Evolutionary conservation across 2,888 invertebrate genomes (phyloP), one percentile per base, ranked within the genome.

Genomic region (Panzeria rudis): DNA sequence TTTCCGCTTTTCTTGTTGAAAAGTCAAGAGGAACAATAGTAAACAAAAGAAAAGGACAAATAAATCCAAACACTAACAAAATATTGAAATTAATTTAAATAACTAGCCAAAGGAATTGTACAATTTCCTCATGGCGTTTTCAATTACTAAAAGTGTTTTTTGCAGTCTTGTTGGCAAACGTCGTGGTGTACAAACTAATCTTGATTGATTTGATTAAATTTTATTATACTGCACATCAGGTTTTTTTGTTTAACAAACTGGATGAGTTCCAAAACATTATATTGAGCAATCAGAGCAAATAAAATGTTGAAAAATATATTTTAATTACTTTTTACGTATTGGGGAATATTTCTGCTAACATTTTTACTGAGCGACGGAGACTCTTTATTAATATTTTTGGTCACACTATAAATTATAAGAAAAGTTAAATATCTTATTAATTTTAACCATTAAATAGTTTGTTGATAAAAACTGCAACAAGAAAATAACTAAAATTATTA

Each of bases 71-170:
- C 20, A 20, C 20, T 0, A 17, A 17, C 17, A 20, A 17, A 7
- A 50, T 50, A 50, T 17, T 7, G 20, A 50, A 50, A 17, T 50
- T 50, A 50, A 23, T 52, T 52, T 52, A 52, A 52, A 52, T 52
- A 52, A 25, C 13, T 3, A 13, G 11, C 13, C 52, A 52, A 11
- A 52, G 25, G 13, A 52, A 52, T 52, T 52, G 25, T 25, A 52
- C 25, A 52, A 52, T 52, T 52, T 52, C 23, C 52, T 52, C 25
- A 25, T 15, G 25, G 23, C 17, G 25, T 6, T 52, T 52, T 23
- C 52, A 52, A 52, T 23, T 52, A 25, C 25, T 11, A 13, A 50
- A 17, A 20, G 47, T 50, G 17, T 11, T 23, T n/a, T 52, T 13
- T 23, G 11, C 3, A 13, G 11, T 25, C 52, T 25, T 52, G 13